A percentile compares a stretch with the other conserved stretches of the same genome.
These are phyloP conservation scores for Drosophila sordidula DNA, from an alignment of 2,888 invertebrate genomes.

Conservation along the genomic window DNA sequence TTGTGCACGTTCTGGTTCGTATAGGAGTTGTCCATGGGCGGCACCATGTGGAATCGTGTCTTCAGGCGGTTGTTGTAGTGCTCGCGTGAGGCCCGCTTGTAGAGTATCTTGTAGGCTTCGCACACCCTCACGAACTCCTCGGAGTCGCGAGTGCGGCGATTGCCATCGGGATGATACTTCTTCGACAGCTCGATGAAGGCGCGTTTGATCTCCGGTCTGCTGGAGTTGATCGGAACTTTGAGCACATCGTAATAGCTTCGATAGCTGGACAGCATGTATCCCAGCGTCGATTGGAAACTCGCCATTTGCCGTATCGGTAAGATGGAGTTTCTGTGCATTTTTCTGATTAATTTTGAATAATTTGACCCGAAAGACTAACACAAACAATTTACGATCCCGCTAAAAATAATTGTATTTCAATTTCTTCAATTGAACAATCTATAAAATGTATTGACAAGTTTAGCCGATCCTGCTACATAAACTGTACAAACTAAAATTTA, in stretches of 20 bases:
- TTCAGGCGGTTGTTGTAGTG: conserved; percentile 26
- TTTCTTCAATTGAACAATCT: not conserved
- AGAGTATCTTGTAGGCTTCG: conserved; percentile 58
- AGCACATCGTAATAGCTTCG: conserved; percentile 61
- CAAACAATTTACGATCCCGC: conserved; percentile 9
- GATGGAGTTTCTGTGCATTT: conserved; percentile 5
- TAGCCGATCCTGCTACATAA: not conserved
- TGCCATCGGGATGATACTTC: conserved; percentile 63
- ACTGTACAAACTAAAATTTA: not conserved
- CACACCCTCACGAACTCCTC: conserved; percentile 52
- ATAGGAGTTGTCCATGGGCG: conserved; percentile 14
- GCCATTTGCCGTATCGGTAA: conserved; percentile 29
- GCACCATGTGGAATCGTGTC: not conserved
- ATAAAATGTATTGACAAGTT: conserved; percentile 4
- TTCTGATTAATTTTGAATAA: conserved; percentile 10
- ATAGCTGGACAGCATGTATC: not conserved
- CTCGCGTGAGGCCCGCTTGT: conserved; percentile 22
- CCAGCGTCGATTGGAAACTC: conserved; percentile 14
- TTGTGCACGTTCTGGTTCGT: conserved; percentile 21
- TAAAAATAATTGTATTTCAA: not conserved
- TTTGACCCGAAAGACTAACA: conserved; percentile 21
- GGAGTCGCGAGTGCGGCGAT: conserved; percentile 14
- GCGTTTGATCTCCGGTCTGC: conserved; percentile 41
- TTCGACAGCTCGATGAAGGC: conserved; percentile 60
- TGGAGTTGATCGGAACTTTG: conserved; percentile 39